phyloP scores from a whole-genome alignment of 2,888 invertebrate genomes.

The Drosophila anomelani region DNA sequence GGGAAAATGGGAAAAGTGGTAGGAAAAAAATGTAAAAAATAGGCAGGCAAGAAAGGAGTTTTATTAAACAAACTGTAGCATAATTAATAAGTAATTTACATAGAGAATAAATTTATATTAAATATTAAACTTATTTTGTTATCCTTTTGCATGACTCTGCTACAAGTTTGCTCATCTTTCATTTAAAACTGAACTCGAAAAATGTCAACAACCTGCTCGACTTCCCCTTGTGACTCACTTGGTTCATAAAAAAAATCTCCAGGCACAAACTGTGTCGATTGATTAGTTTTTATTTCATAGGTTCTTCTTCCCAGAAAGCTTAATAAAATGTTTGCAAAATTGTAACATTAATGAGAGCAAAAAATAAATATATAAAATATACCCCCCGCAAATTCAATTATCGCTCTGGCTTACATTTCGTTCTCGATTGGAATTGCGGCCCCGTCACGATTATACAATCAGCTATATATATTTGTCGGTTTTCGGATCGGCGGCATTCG shows the following conservation, averaged over 20 bases:
- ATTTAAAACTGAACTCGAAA: not conserved
- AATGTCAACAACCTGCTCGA: slow-evolving; percentile 37
- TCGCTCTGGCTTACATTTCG: slow-evolving; percentile 36
- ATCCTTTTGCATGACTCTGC: not conserved
- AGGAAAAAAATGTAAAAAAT: not conserved
- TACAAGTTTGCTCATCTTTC: not conserved
- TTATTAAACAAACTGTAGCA: not conserved
- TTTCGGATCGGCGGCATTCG: slow-evolving; percentile 63
- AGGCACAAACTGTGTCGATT: slow-evolving; percentile 27
- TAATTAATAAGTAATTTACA: not conserved
- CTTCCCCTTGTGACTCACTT: slow-evolving; percentile 32
- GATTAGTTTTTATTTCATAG: slow-evolving; percentile 25
- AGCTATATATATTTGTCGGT: slow-evolving; percentile 24
- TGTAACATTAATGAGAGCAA: slow-evolving; percentile 29
- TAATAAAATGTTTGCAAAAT: slow-evolving; percentile 15
- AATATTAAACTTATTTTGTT: not conserved
- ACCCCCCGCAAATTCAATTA: slow-evolving; percentile 25
- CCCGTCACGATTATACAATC: slow-evolving; percentile 75
- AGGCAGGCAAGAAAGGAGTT: not conserved
- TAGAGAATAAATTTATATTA: no score
- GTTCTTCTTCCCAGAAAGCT: slow-evolving; percentile 20
- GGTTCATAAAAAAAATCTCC: slow-evolving; percentile 8
- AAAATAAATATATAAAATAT: not conserved
- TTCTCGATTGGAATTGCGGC: slow-evolving; percentile 41
- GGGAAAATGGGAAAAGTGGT: not conserved